Percentiles rank a stretch among this genome's conserved stretches.
Evolutionary conservation across 2,113 vertebrate species (phyloP).

Genomic region (Zootoca vivipara): DNA sequence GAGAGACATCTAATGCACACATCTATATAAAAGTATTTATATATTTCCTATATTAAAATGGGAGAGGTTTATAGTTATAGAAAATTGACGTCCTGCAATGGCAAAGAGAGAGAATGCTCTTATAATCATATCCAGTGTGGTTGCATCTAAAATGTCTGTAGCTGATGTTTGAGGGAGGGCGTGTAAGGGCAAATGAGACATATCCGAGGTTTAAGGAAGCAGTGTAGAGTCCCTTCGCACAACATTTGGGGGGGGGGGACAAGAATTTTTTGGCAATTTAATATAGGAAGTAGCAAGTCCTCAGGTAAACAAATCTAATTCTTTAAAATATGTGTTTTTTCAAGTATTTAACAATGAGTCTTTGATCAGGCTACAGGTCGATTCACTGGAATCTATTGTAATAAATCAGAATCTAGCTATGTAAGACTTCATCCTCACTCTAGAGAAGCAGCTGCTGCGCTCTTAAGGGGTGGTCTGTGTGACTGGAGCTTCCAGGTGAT

Average conservation of each 20-base stretch:
- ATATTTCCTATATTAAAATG: slow-evolving; percentile 9
- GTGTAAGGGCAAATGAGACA: neutral
- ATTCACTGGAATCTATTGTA: neutral
- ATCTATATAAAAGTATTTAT: slow-evolving; percentile 51
- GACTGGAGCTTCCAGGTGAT: neutral
- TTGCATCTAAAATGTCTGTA: slow-evolving; percentile 24
- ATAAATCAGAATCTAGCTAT: neutral
- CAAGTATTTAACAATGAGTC: slow-evolving; percentile 15
- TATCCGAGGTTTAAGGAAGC: slow-evolving; percentile 16
- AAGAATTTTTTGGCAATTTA: slow-evolving; percentile 20
- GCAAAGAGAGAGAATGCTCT: slow-evolving; percentile 40
- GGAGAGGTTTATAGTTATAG: slow-evolving; percentile 35
- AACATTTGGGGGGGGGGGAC: slow-evolving; percentile 4
- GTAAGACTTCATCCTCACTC: neutral
- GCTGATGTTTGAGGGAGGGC: neutral
- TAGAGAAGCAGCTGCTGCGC: neutral
- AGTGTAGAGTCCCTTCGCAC: slow-evolving; percentile 13
- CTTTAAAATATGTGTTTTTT: slow-evolving; percentile 26
- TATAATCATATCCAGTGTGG: slow-evolving; percentile 41
- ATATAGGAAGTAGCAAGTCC: neutral
- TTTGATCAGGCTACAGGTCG: slow-evolving; percentile 1
- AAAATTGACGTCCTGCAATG: slow-evolving; percentile 28
- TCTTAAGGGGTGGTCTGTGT: neutral
- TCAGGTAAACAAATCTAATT: slow-evolving; percentile 20
- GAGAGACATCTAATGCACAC: slow-evolving; percentile 42